Percentiles rank a stretch among this genome's conserved stretches.
Conservation (phyloP, 2,797 vertebrate genomes). For the Acanthopagrus latus region DNA sequence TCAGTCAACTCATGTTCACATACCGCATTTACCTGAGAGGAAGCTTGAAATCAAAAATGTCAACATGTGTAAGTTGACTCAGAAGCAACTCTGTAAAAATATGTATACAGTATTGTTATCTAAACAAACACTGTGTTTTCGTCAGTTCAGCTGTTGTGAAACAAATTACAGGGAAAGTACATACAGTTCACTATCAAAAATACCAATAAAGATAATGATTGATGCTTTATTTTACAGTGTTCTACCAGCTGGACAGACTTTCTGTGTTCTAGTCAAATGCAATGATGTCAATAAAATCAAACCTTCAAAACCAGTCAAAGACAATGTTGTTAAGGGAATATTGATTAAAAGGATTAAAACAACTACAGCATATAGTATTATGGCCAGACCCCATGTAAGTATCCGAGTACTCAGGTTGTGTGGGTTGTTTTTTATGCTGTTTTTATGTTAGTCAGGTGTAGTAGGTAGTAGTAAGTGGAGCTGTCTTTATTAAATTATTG, state of each 20-base stretch:
- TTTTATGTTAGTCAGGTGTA: no score
- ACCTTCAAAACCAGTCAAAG: no score
- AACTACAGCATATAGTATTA: neutral
- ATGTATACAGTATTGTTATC: neutral
- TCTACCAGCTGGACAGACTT: neutral
- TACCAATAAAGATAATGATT: neutral
- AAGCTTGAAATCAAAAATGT: no score
- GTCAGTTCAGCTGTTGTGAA: neutral
- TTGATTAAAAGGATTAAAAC: neutral
- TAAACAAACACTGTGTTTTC: no score
- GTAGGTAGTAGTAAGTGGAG: no score
- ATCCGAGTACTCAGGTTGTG: neutral
- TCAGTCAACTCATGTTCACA: slow-evolving; percentile 56
- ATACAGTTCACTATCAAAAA: neutral
- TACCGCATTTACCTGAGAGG: neutral
- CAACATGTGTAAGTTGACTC: no score
- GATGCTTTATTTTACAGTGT: neutral
- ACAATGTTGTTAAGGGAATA: neutral
- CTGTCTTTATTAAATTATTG: neutral
- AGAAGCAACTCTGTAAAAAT: neutral
- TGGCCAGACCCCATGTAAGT: neutral
- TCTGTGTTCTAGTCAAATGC: neutral
- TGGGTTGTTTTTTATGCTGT: no score
- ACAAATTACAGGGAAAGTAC: neutral
- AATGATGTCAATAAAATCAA: neutral